Conservation (phyloP, 1,140 invertebrate genomes). For the Potamilus streckersoni region DNA sequence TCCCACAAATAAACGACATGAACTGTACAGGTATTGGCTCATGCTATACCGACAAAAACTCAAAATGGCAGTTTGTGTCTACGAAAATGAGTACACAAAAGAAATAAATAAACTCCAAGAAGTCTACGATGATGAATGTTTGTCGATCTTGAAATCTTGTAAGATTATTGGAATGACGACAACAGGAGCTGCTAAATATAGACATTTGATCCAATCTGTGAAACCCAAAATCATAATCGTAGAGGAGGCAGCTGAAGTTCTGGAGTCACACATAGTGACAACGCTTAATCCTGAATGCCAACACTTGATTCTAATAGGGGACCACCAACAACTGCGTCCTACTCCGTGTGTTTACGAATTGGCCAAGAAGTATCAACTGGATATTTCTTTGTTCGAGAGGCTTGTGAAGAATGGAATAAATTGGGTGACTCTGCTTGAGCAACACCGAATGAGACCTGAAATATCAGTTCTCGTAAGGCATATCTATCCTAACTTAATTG, state of each 20-base stretch:
- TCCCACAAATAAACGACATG: conserved; percentile 37
- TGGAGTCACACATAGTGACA: conserved; percentile 59
- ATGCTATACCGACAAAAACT: conserved; percentile 21
- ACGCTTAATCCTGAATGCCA: conserved; percentile 72
- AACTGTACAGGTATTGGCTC: conserved; percentile 53
- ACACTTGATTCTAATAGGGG: no score
- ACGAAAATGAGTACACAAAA: conserved; percentile 18
- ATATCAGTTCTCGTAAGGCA: conserved; percentile 59
- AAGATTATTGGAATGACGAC: conserved; percentile 64
- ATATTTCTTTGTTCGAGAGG: conserved; percentile 68
- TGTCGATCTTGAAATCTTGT: conserved; percentile 52
- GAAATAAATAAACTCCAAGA: conserved; percentile 29
- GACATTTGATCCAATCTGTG: conserved; percentile 42
- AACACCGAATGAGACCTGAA: conserved; percentile 69
- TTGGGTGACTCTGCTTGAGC: conserved; percentile 58
- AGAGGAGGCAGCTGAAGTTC: conserved; percentile 64
- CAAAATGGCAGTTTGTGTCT: conserved; percentile 1
- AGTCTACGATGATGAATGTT: conserved; percentile 33
- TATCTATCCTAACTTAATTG: conserved; percentile 62
- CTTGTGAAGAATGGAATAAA: conserved; percentile 62
- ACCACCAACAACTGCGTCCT: no score
- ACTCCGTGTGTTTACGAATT: conserved; percentile 59
- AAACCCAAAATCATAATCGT: conserved; percentile 59
- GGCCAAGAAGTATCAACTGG: conserved; percentile 60
- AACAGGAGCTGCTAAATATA: conserved; percentile 59